Evolutionary conservation across 2,888 invertebrate genomes (phyloP).

Genomic region (Caenorhabditis sp.): DNA sequence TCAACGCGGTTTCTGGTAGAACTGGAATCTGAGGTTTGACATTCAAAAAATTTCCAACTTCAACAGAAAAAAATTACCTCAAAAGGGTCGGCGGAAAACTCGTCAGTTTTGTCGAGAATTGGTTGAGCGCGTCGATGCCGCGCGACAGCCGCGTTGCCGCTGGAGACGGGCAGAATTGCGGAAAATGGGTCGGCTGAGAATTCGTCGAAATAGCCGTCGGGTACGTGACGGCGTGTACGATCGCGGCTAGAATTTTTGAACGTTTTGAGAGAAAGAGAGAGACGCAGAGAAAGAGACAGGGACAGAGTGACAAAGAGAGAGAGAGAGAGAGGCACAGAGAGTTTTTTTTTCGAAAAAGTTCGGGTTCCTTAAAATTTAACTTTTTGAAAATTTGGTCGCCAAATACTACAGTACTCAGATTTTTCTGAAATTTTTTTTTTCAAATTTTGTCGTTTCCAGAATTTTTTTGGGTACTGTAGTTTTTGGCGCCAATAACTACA

Average conservation of each 20-base stretch:
- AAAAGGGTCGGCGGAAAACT: slow-evolving; percentile 52
- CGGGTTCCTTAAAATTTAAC: too few relatives aligned
- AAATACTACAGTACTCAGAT: too few relatives aligned
- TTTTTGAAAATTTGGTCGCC: too few relatives aligned
- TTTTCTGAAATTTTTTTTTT: too few relatives aligned
- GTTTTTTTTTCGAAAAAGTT: too few relatives aligned
- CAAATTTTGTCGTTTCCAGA: too few relatives aligned
- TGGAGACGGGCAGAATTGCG: neutral
- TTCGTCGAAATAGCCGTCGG: slow-evolving; percentile 37
- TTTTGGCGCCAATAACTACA: too few relatives aligned
- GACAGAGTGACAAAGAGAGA: too few relatives aligned
- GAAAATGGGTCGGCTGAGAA: slow-evolving; percentile 16
- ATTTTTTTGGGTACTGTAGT: too few relatives aligned
- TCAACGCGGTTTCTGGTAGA: neutral
- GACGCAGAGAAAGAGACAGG: too few relatives aligned
- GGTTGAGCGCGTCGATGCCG: slow-evolving; percentile 45
- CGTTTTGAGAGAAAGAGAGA: too few relatives aligned
- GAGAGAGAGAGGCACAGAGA: too few relatives aligned
- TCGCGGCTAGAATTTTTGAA: neutral
- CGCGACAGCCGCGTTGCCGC: neutral
- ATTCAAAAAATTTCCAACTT: neutral
- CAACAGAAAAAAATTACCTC: slow-evolving; percentile 26
- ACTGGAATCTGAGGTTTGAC: neutral
- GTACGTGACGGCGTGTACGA: slow-evolving; percentile 1
- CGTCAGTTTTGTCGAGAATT: slow-evolving; percentile 47